Percentiles rank a stretch among this genome's conserved stretches.
These are phyloP conservation scores for Cardiocondyla obscurior DNA, from an alignment of 1,140 invertebrate species.

Conservation along the genomic window DNA sequence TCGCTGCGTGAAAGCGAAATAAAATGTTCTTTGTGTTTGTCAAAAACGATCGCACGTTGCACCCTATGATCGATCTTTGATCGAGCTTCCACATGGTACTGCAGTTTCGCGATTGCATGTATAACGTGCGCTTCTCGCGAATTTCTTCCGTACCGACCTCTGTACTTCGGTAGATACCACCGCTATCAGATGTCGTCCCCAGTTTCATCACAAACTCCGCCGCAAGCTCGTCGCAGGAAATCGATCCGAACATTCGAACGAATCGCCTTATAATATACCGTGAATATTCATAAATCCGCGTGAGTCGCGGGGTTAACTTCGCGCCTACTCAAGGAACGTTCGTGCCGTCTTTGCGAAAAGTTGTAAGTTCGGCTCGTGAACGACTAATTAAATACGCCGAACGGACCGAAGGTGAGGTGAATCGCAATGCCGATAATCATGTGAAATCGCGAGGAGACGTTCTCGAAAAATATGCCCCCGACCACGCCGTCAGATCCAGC, in stretches of 20 bases:
- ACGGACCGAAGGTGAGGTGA: constrained; percentile 10
- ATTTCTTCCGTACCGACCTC: constrained; percentile 59
- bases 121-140: neutral
- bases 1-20: neutral
- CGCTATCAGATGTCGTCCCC: constrained; percentile 55
- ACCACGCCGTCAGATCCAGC: constrained; percentile 76
- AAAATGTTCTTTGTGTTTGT: neutral
- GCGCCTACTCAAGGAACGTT: neutral
- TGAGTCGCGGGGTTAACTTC: no score
- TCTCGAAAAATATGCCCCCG: constrained; percentile 79
- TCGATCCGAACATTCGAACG: neutral
- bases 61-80: neutral
- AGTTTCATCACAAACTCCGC: neutral
- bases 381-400: neutral
- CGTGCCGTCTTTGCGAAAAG: neutral
- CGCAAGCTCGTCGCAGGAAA: neutral
- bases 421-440: constrained; percentile 36
- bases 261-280: neutral
- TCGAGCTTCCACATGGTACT: constrained; percentile 41
- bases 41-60: neutral
- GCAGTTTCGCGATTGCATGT: constrained; percentile 34
- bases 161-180: neutral
- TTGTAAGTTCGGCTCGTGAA: neutral
- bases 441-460: constrained; percentile 48
- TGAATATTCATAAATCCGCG: neutral